A percentile compares a stretch with the other conserved stretches of the same genome.
These are phyloP conservation scores for Plestiodon gilberti DNA, from an alignment of 2,113 vertebrate species.

Conservation along the genomic window DNA sequence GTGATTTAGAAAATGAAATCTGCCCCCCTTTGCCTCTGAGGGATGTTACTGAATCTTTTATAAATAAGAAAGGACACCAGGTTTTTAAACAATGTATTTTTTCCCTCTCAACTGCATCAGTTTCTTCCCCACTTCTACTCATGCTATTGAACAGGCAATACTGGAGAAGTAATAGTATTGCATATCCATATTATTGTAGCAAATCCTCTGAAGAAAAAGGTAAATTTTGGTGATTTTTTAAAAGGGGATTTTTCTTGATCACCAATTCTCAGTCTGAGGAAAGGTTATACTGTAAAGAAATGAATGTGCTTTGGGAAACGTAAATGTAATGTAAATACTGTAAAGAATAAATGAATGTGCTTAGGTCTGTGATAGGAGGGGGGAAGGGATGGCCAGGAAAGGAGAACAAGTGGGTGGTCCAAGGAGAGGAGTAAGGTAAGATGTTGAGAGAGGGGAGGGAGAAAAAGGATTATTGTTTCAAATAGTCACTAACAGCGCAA, in stretches of 20 bases:
- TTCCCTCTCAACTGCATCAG: not conserved
- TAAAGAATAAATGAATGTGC: not conserved
- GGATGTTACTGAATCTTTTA: slow-evolving; percentile 45
- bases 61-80: slow-evolving; percentile 46
- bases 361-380: not conserved
- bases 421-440: no score
- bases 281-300: not conserved
- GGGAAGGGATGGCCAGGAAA: not conserved
- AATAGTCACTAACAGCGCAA: not conserved
- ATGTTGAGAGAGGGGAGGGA: not conserved
- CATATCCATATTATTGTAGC: not conserved
- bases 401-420: not conserved
- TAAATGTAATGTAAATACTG: no score
- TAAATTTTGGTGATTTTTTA: not conserved
- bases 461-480: not conserved
- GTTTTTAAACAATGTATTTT: slow-evolving; percentile 25
- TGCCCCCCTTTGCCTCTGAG: slow-evolving; percentile 58
- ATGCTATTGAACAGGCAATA: not conserved
- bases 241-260: not conserved
- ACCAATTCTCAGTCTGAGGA: not conserved
- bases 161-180: not conserved
- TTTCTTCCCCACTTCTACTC: not conserved
- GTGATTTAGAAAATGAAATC: slow-evolving; percentile 53
- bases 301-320: not conserved
- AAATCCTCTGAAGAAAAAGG: not conserved